Evolutionary conservation across 2,888 invertebrate genomes (phyloP).

Genomic region (Allygus modestus): DNA sequence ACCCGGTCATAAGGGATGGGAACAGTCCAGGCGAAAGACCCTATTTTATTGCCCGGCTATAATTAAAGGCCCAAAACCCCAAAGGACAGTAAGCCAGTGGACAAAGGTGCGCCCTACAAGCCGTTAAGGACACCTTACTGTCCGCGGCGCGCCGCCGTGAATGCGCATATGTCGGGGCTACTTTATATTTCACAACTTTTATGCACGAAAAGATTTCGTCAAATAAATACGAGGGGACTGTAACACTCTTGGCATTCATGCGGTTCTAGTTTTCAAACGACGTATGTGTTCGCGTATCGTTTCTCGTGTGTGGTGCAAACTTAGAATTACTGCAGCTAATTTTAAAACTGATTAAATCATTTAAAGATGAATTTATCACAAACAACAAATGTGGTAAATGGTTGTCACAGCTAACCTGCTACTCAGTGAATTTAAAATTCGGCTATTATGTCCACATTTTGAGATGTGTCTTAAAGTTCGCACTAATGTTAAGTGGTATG

Average conservation of each 20-base stretch:
- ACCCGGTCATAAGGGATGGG: conserved; percentile 29
- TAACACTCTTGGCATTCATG: neutral
- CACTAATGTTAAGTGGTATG: too few relatives aligned
- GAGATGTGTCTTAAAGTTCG: too few relatives aligned
- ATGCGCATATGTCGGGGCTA: conserved; percentile 2
- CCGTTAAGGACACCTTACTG: conserved; percentile 19
- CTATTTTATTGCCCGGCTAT: conserved; percentile 48
- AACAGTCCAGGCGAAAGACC: neutral
- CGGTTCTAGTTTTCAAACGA: too few relatives aligned
- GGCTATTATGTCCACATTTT: too few relatives aligned
- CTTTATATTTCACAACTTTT: conserved; percentile 5
- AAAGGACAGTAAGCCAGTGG: conserved; percentile 53
- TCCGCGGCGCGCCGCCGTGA: neutral
- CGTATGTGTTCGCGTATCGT: too few relatives aligned
- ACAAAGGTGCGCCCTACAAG: conserved; percentile 6
- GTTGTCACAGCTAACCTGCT: too few relatives aligned
- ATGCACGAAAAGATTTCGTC: neutral
- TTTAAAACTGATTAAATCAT: too few relatives aligned
- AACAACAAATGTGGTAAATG: too few relatives aligned
- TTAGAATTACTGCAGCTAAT: too few relatives aligned
- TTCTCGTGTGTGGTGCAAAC: too few relatives aligned
- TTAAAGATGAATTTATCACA: too few relatives aligned
- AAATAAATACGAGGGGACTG: neutral
- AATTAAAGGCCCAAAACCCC: conserved; percentile 34
- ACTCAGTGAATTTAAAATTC: too few relatives aligned